Evolutionary conservation across 2,797 vertebrate species (phyloP).

Genomic region (Cirrhinus mrigala): DNA sequence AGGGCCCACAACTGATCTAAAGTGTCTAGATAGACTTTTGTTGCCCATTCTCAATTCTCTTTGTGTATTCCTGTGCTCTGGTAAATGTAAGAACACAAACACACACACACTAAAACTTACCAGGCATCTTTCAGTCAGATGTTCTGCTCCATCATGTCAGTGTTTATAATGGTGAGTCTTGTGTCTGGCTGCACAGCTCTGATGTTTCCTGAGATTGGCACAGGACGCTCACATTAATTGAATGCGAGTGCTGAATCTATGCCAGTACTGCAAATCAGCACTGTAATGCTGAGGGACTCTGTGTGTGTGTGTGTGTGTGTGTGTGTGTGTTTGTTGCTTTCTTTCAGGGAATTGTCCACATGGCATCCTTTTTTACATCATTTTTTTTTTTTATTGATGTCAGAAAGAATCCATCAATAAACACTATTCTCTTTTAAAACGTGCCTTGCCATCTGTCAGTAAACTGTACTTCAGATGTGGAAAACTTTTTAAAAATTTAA

Average conservation of each 20-base stretch:
- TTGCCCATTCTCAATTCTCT: background rate
- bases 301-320: background rate
- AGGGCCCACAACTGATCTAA: no score
- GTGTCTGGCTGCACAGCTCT: conserved; percentile 43
- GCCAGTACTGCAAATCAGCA: conserved; percentile 30
- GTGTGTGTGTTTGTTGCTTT: background rate
- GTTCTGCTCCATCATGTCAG: background rate
- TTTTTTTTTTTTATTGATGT: conserved; percentile 30
- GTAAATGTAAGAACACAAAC: background rate
- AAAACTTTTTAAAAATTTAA: background rate
- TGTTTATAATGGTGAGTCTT: background rate
- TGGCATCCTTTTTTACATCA: conserved; percentile 1
- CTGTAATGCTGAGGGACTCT: conserved; percentile 6
- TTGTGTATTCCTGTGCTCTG: background rate
- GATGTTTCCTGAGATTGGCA: conserved; percentile 50
- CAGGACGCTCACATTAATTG: conserved; percentile 56
- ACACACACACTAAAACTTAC: no score
- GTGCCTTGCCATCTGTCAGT: background rate
- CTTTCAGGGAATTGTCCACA: background rate
- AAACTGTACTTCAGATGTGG: background rate
- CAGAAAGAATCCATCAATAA: background rate
- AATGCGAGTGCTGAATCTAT: conserved; percentile 49
- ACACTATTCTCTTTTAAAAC: background rate
- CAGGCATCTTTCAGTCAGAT: background rate
- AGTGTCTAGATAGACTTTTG: no score